A percentile compares a stretch with the other conserved stretches of the same genome.
Conservation (phyloP, 2,797 vertebrate species). For the Lateolabrax maculatus region DNA sequence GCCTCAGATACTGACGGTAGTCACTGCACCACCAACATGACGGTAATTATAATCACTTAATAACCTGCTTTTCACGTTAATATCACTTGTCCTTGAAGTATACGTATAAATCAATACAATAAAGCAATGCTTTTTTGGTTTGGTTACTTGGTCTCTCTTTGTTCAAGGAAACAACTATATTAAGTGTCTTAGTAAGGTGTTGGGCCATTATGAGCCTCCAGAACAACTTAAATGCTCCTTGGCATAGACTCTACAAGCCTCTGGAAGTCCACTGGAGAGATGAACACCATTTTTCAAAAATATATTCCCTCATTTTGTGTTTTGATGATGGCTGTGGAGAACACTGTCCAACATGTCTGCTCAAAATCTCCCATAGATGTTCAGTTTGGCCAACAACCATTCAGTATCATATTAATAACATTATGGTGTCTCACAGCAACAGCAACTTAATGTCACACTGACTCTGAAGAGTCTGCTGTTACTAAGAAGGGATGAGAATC, state of each 20-base stretch:
- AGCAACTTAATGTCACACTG: background rate
- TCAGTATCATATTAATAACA: background rate
- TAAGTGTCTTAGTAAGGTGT: background rate
- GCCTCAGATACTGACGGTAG: constrained; percentile 60
- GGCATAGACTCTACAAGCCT: background rate
- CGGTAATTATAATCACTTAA: constrained; percentile 63
- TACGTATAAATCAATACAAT: constrained; percentile 65
- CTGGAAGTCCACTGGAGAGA: background rate
- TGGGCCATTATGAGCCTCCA: background rate
- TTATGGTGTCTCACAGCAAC: background rate
- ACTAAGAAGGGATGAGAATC: background rate
- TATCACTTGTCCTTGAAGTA: constrained; percentile 68
- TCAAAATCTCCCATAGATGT: background rate
- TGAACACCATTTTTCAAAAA: background rate
- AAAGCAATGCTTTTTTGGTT: constrained; percentile 70
- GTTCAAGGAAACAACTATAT: background rate
- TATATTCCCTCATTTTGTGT: background rate
- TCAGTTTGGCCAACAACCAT: background rate
- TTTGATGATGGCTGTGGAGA: background rate
- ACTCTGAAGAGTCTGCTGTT: background rate
- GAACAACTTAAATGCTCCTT: background rate
- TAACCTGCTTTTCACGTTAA: constrained; percentile 77
- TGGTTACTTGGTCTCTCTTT: constrained; percentile 43
- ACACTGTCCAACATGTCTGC: background rate
- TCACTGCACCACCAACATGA: constrained; percentile 48